Evolutionary conservation across 2,113 vertebrate species (phyloP).

Genomic region (Pelusios castaneus): DNA sequence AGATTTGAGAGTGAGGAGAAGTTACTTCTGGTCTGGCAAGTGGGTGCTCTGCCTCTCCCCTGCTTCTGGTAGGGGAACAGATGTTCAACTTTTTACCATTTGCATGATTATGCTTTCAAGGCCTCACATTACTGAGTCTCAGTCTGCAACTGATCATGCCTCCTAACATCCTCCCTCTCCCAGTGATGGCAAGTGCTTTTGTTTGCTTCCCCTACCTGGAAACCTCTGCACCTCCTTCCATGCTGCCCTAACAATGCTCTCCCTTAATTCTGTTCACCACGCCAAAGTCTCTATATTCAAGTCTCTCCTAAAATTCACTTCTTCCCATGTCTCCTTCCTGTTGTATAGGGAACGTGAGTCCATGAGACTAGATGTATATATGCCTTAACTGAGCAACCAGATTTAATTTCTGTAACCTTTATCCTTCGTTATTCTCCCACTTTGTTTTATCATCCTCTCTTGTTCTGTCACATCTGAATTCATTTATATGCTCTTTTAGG

Average conservation of each 20-base stretch:
- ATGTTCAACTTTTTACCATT: not conserved
- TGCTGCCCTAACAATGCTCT: accelerated
- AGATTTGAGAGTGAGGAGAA: accelerated
- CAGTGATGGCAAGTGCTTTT: not conserved
- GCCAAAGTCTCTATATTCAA: not conserved
- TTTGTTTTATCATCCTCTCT: not conserved
- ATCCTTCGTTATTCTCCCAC: not conserved
- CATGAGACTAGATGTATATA: not conserved
- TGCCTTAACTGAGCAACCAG: not conserved
- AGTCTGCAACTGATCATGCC: accelerated
- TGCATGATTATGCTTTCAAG: not conserved
- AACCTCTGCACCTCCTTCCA: not conserved
- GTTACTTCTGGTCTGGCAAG: not conserved
- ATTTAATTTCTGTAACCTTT: not conserved
- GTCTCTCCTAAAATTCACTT: not conserved
- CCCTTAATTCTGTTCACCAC: not conserved
- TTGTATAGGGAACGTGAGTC: not conserved
- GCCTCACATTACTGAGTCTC: not conserved
- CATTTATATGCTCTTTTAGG: not conserved
- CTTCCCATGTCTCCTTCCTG: not conserved
- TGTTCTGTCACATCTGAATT: not conserved
- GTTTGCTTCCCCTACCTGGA: not conserved
- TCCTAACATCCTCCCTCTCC: not conserved
- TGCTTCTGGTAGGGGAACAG: not conserved
- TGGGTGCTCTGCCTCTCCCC: not conserved